Percentiles rank a stretch among this genome's conserved stretches.
phyloP scores from a whole-genome alignment of 1,140 invertebrate genomes.

The Brachionus paranguensis region DNA sequence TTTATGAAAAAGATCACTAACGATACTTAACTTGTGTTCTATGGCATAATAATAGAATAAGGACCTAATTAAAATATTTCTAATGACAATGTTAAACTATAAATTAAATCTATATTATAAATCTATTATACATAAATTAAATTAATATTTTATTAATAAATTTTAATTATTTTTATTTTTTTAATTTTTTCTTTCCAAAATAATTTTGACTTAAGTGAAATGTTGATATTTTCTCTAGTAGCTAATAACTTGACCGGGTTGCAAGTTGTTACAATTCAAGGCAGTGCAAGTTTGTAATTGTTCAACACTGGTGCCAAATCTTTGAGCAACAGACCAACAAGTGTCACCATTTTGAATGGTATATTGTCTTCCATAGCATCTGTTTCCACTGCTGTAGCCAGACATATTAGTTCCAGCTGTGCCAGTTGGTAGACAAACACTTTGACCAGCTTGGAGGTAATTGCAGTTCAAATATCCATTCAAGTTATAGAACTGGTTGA shows the following conservation, averaged over 20 bases:
- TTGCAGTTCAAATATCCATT: neutral
- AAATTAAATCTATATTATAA: too few species aligned
- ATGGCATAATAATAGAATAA: too few species aligned
- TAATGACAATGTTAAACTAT: too few species aligned
- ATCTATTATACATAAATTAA: too few species aligned
- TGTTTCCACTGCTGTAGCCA: neutral
- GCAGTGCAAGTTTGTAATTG: neutral
- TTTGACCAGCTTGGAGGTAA: neutral
- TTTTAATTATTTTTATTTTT: too few species aligned
- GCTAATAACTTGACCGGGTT: neutral
- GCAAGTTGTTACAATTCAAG: neutral
- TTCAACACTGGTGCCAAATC: neutral
- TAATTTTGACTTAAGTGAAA: neutral
- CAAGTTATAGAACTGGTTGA: neutral
- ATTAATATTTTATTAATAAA: too few species aligned
- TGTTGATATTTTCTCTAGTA: neutral
- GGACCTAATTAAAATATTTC: too few species aligned
- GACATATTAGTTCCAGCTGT: neutral
- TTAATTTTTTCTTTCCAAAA: neutral
- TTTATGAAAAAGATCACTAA: too few species aligned
- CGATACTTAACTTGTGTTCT: too few species aligned
- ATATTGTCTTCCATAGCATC: neutral
- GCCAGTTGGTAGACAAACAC: neutral
- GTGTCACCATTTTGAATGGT: neutral
- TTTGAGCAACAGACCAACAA: constrained; percentile 1